Conservation (phyloP, 1,140 invertebrate species). For the Pachypsylla venusta region DNA sequence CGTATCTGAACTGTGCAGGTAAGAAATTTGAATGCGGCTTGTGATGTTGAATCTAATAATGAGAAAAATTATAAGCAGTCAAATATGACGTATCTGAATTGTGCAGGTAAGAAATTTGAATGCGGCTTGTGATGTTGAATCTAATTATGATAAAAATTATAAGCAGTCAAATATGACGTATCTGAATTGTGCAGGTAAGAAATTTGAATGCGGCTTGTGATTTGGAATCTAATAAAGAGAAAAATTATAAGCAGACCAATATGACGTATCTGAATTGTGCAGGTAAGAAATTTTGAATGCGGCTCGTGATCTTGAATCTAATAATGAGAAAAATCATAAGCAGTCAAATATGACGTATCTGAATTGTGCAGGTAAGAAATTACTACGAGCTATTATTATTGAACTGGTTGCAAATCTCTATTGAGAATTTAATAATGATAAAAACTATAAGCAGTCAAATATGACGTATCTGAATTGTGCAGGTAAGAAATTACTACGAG, state of each 20-base stretch:
- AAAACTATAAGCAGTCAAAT: conserved; percentile 28
- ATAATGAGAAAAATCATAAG: conserved; percentile 22
- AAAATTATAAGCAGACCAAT: conserved; percentile 28
- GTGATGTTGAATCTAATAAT: no score
- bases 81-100: no score
- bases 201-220: conserved; percentile 39
- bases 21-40: no score
- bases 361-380: conserved; percentile 43
- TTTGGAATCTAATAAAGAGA: conserved; percentile 28
- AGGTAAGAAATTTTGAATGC: conserved; percentile 39
- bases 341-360: conserved; percentile 34
- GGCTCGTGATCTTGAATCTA: conserved; percentile 34
- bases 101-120: no score
- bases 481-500: no score
- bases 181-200: conserved; percentile 43
- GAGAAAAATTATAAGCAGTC: no score
- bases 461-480: conserved; percentile 41
- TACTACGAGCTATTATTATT: no score
- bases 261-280: conserved; percentile 41
- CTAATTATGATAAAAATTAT: conserved; percentile 22
- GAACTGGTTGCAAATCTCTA: conserved; percentile 39
- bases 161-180: conserved; percentile 32
- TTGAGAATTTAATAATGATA: conserved; percentile 28
- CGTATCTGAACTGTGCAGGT: no score
- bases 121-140: no score